A percentile compares a stretch with the other conserved stretches of the same genome.
These are phyloP conservation scores for Barbus barbus DNA, from an alignment of 2,113 vertebrate genomes.

Conservation along the genomic window DNA sequence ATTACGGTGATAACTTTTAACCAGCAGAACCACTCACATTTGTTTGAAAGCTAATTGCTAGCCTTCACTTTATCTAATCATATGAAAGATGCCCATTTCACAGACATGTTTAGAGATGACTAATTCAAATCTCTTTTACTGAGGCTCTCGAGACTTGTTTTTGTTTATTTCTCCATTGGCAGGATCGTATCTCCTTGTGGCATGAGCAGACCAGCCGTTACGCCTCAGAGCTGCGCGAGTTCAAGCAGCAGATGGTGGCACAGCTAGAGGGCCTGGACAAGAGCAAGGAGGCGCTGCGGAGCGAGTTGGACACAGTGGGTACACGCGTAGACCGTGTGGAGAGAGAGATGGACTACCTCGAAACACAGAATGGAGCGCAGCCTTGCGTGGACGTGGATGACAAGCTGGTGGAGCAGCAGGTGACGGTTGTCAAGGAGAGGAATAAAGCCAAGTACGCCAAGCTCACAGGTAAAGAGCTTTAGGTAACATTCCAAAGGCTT, in stretches of 20 bases:
- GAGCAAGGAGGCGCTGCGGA: slow-evolving; percentile 83
- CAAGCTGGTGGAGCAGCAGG: slow-evolving; percentile 85
- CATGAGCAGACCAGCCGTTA: slow-evolving; percentile 92
- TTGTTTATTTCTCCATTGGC: slow-evolving; percentile 35
- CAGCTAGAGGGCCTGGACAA: slow-evolving; percentile 91
- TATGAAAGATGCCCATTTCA: not conserved
- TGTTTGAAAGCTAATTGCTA: not conserved
- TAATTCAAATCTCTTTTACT: not conserved
- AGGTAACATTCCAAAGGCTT: not conserved
- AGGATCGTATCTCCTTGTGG: slow-evolving; percentile 94
- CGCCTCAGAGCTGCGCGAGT: slow-evolving; percentile 89
- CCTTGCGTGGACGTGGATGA: slow-evolving; percentile 92
- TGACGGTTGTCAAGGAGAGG: slow-evolving; percentile 80
- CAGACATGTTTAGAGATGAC: not conserved
- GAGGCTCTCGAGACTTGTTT: not conserved
- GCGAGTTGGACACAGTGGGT: slow-evolving; percentile 79
- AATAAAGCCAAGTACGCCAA: slow-evolving; percentile 89
- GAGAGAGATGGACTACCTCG: slow-evolving; percentile 93
- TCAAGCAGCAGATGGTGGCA: slow-evolving; percentile 92
- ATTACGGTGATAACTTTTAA: not conserved
- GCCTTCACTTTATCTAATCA: not conserved
- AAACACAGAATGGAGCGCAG: slow-evolving; percentile 87
- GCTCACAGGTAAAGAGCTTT: slow-evolving; percentile 85
- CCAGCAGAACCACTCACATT: not conserved
- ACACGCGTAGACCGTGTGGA: slow-evolving; percentile 90